A percentile compares a stretch with the other conserved stretches of the same genome.
Evolutionary conservation across 2,113 vertebrate genomes (phyloP).

Genomic region (Sakesphorus luctuosus): DNA sequence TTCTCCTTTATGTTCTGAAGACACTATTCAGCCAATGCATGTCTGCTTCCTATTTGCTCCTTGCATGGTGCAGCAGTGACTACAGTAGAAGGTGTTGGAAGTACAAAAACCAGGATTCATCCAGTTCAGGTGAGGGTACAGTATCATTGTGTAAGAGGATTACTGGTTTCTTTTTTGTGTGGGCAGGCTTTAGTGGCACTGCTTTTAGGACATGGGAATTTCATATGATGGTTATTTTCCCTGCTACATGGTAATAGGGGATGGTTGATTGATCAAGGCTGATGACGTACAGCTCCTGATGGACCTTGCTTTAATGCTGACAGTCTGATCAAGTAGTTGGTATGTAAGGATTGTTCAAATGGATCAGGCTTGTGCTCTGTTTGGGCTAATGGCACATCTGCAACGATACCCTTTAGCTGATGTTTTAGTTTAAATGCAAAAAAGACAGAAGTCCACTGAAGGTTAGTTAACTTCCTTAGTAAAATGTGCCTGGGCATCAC

Average conservation of each 20-base stretch:
- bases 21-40: constrained; percentile 82
- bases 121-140: constrained; percentile 79
- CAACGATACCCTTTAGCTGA: background rate
- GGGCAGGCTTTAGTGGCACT: background rate
- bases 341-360: background rate
- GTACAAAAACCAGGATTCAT: constrained; percentile 81
- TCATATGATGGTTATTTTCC: background rate
- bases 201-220: background rate
- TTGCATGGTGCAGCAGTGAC: constrained; percentile 80
- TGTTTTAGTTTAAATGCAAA: background rate
- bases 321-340: background rate
- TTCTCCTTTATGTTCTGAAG: constrained; percentile 62
- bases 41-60: constrained; percentile 82
- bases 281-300: background rate
- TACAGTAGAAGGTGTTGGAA: constrained; percentile 85
- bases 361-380: background rate
- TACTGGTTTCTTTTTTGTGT: background rate
- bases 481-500: background rate
- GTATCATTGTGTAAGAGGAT: background rate
- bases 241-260: background rate
- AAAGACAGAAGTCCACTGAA: background rate
- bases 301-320: background rate
- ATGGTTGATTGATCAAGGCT: background rate
- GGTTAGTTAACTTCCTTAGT: background rate
- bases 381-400: background rate